A percentile compares a stretch with the other conserved stretches of the same genome.
These are phyloP conservation scores for Damaliscus lunatus DNA, from an alignment of 2,113 vertebrate genomes.

Conservation along the genomic window DNA sequence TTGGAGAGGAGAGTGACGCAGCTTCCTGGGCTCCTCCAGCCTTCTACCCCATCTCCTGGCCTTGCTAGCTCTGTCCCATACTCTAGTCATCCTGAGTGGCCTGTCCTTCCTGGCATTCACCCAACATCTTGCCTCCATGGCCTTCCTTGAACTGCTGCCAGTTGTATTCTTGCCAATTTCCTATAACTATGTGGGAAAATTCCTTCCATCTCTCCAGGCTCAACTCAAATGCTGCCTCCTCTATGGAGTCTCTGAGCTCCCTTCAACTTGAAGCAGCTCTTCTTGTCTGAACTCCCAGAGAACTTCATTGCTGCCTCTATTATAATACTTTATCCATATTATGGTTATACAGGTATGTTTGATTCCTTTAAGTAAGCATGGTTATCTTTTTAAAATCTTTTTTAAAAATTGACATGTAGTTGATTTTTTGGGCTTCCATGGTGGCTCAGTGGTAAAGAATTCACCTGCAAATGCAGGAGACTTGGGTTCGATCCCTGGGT, in stretches of 20 bases:
- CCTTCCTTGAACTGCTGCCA: not conserved
- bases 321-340: not conserved
- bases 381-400: not conserved
- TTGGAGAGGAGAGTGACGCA: not conserved
- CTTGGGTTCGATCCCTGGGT: not conserved
- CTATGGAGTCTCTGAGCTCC: not conserved
- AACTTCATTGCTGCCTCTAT: not conserved
- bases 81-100: not conserved
- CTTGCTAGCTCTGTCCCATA: not conserved
- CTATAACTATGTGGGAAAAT: not conserved
- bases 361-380: not conserved
- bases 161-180: not conserved
- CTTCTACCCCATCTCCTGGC: not conserved
- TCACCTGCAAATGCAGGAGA: not conserved
- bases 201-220: not conserved
- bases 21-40: not conserved
- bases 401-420: fast-evolving
- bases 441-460: not conserved
- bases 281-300: not conserved
- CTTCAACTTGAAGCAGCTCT: not conserved
- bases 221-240: not conserved
- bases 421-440: not conserved
- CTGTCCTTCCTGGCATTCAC: not conserved
- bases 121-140: not conserved
- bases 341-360: not conserved